Percentiles rank a stretch among this genome's conserved stretches.
These are phyloP conservation scores for Ashinkailepas kermadecensis DNA, from an alignment of 2,888 invertebrate species.

Conservation along the genomic window DNA sequence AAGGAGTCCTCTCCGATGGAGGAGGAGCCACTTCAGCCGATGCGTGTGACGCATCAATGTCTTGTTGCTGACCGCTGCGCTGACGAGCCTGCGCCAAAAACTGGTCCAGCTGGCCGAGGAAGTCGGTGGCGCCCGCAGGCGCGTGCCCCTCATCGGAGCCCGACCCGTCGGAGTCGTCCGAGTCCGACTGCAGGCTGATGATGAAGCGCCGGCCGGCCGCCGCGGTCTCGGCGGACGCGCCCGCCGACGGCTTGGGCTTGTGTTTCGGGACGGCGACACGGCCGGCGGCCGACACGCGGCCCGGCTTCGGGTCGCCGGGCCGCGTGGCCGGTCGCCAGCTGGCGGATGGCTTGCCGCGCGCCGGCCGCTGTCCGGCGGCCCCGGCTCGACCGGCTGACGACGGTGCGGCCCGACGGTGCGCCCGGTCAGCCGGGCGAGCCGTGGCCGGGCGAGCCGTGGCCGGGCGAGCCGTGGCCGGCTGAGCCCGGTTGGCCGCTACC, in stretches of 20 bases:
- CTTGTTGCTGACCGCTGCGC: neutral
- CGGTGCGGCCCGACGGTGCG: no score
- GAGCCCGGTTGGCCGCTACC: no score
- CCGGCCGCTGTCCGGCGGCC: no score
- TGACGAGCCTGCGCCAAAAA: neutral
- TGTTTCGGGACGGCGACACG: neutral
- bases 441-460: no score
- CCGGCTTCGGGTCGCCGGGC: neutral
- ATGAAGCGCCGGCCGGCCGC: conserved; percentile 4
- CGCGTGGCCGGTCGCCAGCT: no score
- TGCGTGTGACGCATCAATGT: no score
- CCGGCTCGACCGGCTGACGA: no score
- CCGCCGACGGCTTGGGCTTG: neutral
- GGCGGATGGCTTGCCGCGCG: no score
- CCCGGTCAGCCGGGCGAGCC: no score
- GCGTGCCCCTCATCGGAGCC: neutral
- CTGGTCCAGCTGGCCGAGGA: neutral
- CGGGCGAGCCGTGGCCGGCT: no score
- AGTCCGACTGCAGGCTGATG: conserved; percentile 15
- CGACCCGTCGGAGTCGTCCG: neutral
- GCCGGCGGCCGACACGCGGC: neutral
- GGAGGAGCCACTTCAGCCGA: no score
- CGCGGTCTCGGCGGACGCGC: neutral
- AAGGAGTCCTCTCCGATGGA: no score
- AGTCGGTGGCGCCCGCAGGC: neutral